phyloP scores from a whole-genome alignment of 2,113 vertebrate genomes.

The Todiramphus chloris region DNA sequence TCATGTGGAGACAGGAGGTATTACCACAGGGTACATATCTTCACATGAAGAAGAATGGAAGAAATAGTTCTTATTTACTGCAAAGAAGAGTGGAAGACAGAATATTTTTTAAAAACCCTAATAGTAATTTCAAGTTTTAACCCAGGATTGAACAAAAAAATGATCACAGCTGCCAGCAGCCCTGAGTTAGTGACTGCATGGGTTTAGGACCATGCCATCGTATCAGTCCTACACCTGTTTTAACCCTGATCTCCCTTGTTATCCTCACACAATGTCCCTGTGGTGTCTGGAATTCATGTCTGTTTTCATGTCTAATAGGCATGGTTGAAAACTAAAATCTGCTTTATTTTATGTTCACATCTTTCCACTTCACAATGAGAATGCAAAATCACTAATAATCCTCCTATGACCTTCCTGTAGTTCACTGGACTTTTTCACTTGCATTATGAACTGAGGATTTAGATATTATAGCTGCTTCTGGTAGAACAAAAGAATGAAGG shows the following conservation, averaged over 20 bases:
- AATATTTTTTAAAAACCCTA: background rate
- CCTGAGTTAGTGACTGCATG: background rate
- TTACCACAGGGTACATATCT: background rate
- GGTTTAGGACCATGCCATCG: background rate
- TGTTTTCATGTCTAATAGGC: constrained; percentile 4
- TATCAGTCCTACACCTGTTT: background rate
- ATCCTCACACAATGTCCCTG: background rate
- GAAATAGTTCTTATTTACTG: background rate
- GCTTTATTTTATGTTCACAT: background rate
- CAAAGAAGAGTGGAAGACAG: background rate
- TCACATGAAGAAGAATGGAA: background rate
- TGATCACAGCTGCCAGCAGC: background rate
- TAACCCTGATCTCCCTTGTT: background rate
- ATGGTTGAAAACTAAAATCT: background rate
- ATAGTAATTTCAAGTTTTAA: background rate
- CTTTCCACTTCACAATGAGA: background rate
- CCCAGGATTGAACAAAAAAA: background rate
- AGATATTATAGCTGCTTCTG: background rate
- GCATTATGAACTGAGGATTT: background rate
- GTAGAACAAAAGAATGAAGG: background rate
- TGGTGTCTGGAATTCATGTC: background rate
- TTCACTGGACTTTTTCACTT: background rate
- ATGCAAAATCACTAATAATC: background rate
- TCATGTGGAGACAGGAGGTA: constrained; percentile 58
- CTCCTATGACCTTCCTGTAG: background rate